Evolutionary conservation across 1,140 invertebrate genomes (phyloP), one percentile per base, ranked within the genome.

Genomic region (Micrasema minimum): DNA sequence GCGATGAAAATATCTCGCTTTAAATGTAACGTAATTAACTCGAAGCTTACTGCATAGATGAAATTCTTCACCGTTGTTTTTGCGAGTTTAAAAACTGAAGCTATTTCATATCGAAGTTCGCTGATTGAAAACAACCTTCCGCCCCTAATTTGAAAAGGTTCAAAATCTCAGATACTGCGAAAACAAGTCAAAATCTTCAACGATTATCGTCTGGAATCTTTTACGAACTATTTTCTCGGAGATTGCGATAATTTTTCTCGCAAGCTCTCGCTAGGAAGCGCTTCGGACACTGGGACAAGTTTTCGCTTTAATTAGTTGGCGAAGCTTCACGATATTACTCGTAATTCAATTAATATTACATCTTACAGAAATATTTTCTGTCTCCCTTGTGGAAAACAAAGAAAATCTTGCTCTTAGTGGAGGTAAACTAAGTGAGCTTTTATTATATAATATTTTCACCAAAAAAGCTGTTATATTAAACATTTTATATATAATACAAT

Each of bases 301-400:
- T 48, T 26, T 46, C 23, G 23, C 43, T 26, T 12, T 16, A 64
- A 64, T 64, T 64, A 46, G 61, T 64, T 48, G 9, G 10, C 22
- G 14, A 11, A 64, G 46, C 43, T 48, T 23, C 14, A 4, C 23
- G 26, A 35, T 46, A 48, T 64, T 64, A 22, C 23, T 48, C 43
- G n/a, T 48, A 48, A 64, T 64, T 64, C n/a, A 48, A 64, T 64
- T 64, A 64, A 64, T 31, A 64, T 18, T 20, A 35, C 61, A 11
- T 31, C 43, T 64, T 46, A 0, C 23, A 9, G 22, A 48, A 31
- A 46, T 48, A 48, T 64, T 11, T 61, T 20, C 20, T 31, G 2
- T 31, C 7, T 31, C 26, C 26, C 2, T 31, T 31, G 26, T 7
- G 26, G 7, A 31, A 31, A 31, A 31, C 26, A 31, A 31, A 31